Evolutionary conservation across 1,140 invertebrate genomes (phyloP).

Genomic region (Drosophila pruinosa): DNA sequence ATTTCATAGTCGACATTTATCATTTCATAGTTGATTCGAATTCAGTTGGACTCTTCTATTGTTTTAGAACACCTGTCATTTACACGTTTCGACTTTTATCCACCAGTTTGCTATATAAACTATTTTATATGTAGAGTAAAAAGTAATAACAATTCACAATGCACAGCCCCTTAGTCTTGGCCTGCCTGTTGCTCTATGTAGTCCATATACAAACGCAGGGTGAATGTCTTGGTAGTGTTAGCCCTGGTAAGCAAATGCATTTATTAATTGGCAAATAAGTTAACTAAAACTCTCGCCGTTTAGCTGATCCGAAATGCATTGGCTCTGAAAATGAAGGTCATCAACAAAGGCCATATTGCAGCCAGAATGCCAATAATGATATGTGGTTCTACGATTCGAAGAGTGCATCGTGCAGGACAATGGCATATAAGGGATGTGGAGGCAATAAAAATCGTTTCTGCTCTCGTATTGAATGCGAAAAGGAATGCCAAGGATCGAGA

Average conservation of each 20-base stretch:
- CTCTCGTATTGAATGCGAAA: not conserved
- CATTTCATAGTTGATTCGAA: not conserved
- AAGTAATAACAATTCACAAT: not conserved
- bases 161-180: not conserved
- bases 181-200: not conserved
- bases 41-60: not conserved
- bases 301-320: not conserved
- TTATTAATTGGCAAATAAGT: not conserved
- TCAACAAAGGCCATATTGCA: not conserved
- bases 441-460: constrained; percentile 8
- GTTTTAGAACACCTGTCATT: constrained; percentile 1
- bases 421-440: not conserved
- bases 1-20: not conserved
- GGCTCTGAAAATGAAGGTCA: not conserved
- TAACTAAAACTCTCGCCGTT: not conserved
- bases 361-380: not conserved
- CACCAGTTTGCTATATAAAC: not conserved
- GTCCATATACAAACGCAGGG: not conserved
- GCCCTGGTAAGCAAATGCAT: not conserved
- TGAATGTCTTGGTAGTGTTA: not conserved
- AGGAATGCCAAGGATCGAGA: not conserved
- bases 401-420: not conserved
- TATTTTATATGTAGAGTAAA: not conserved
- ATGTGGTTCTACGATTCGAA: not conserved
- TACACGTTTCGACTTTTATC: not conserved